Evolutionary conservation across 2,113 vertebrate genomes (phyloP), one percentile per base, ranked within the genome.

Genomic region (Sinocyclocheilus anshuiensis): DNA sequence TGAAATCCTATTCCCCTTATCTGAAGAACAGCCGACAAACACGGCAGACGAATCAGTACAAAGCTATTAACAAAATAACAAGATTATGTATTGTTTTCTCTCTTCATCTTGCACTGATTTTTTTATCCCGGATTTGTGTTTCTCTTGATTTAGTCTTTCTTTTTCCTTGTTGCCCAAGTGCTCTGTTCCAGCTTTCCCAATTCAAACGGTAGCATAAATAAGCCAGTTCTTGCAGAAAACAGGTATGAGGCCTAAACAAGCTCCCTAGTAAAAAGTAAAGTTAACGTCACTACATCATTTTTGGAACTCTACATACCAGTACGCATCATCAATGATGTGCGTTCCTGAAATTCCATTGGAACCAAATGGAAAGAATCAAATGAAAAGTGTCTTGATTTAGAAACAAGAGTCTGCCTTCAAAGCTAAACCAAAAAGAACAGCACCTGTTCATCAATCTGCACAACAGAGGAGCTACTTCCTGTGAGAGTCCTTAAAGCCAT

Each of bases 61-160:
- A 87, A 93, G 83, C 81, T 83, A 84, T 95, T 95, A 93, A 95
- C 93, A 87, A 90, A 91, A 90, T 92, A 92, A 91, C 91, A 86
- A 61, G 72, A 92, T 86, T 77, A 88, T 88, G 94, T 93, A 93
- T 90, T 90, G 91, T 93, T 92, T 93, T 93, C 72, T 87, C 45
- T 61, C 42, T 59, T 88, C 55, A 67, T 83, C 86, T 74, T 78
- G 59, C 63, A 5, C 91, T 95, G 92, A 94, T n/a, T 94, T 33
- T 33, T 80, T 95, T 95, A 94, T 95, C 92, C 94, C 92, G 93
- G 93, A 94, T 93, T 94, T 92, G 65, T 91, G 69, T 91, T 92
- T 86, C 90, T 76, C 87, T 87, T 86, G 87, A 92, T 84, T 86
- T 50, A 75, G 42, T 75, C 13, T 88, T 59, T 59, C n/a, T 15